Base-by-base conservation (phyloP, 2,797 vertebrate genomes). In the Carduelis carduelis region DNA sequence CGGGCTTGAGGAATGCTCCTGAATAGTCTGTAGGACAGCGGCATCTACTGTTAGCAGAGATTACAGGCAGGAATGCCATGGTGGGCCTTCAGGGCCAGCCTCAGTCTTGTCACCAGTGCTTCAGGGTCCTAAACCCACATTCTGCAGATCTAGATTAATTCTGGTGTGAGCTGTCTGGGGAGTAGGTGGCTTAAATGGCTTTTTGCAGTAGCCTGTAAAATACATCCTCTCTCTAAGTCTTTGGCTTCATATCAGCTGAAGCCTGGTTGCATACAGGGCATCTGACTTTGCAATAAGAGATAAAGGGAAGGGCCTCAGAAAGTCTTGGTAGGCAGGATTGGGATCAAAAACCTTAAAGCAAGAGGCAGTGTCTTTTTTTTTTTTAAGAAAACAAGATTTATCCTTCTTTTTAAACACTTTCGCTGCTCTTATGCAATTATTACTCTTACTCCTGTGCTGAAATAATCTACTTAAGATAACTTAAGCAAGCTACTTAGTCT, bases 41-140 rank as follows among this genome's bases (percentile, higher is more conserved):
- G 90, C 97, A 96, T 88, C 96, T 97, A 7, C 93, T 86, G 96
- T 74, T 35, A 60, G 77, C 83, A 78, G 69, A 70, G 61, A 30
- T 39, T n/a, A 12, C 12, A 17, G 44, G 16, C 23, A 59, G 32
- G 61, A 68, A 2, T 27, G 46, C 26, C 2, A 1, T 11, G 27
- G 22, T 12, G 39, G 34, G 8, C 7, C 44, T n/a, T 35, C 47
- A 8, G 1, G 18, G 39, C 22, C n/a, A 11, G 21, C 12, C 53
- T 53, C 21, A 6, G 5, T 44, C 39, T 37, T 14, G 27, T 53
- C 59, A 28, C 30, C 24, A 6, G 20, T 26, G 37, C 56, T 19
- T 41, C 24, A 5, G 9, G 17, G 43, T 59, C 50, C 46, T 80
- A 70, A 78, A 47, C 5, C 2, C 55, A 55, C 26, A 0, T 68